Evolutionary conservation across 2,113 vertebrate genomes (phyloP), one percentile per base, ranked within the genome.

Genomic region (Chascanopsetta lugubris): DNA sequence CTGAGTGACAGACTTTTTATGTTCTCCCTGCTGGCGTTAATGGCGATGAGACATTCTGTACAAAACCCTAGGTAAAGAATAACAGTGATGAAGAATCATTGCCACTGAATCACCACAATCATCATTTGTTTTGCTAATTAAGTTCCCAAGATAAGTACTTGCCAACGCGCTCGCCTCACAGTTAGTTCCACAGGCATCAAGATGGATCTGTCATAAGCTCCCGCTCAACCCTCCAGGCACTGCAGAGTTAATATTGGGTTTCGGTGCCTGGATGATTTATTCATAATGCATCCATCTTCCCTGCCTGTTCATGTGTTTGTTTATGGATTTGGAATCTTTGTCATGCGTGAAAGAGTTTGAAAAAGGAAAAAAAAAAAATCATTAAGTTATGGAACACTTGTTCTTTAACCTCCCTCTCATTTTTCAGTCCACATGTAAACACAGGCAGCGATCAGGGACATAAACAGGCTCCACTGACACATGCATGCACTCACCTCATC

Each of bases 211-310:
- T 69, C 38, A 46, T 75, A 64, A 77, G 75, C 82, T 73, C 56
- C 72, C 38, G 56, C 71, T 66, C 72, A 77, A 65, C 21, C 80
- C 86, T 86, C 83, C 67, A 81, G 87, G 86, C 87, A 62, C 56
- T 6, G 61, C 75, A 78, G 71, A 89, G 84, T 90, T 87, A 87
- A 86, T 82, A 82, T 83, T 76, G 80, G 78, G 78, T 78, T 83
- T 86, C 25, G 8, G 68, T 46, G 70, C 62, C 69, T 69, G 50
- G 84, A 86, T 90, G 80, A 89, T 84, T 85, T 89, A 89, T 90
- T 89, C 85, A 87, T 85, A 79, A 87, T 72, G 77, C 88, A 86
- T 87, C 82, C 80, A 81, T 89, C 83, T 87, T 81, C 82, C 75
- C 75, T 77, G 70, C 78, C 73, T 57, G 59, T 87, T 87, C 86